Conservation (phyloP, 92 coral and sea anemone genomes). For the Epizoanthus rinbou region DNA sequence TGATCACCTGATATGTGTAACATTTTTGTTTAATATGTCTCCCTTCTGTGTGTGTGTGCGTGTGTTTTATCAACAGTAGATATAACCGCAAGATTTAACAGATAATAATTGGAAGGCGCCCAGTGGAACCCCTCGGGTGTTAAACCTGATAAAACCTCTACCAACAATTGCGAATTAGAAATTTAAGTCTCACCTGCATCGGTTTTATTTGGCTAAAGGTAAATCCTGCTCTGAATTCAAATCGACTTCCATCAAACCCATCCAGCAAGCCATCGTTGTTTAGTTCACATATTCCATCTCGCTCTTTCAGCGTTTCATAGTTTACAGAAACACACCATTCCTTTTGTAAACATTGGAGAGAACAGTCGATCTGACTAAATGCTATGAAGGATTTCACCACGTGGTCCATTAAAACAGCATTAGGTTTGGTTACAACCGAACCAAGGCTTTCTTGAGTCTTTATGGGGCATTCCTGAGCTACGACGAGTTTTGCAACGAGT, state of each 20-base stretch:
- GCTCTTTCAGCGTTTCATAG: not conserved
- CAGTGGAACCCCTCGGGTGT: too few species aligned
- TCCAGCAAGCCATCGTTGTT: not conserved
- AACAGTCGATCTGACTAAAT: not conserved
- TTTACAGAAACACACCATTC: not conserved
- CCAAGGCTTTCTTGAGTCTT: not conserved
- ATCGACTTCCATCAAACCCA: not conserved
- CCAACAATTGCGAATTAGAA: too few species aligned
- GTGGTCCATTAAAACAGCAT: not conserved
- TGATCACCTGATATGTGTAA: too few species aligned
- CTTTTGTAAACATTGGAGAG: not conserved
- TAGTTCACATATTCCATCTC: not conserved
- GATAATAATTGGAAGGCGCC: too few species aligned
- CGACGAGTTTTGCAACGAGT: not conserved
- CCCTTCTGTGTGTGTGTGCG: too few species aligned
- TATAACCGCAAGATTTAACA: too few species aligned
- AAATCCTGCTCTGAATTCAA: not conserved
- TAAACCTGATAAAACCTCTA: too few species aligned
- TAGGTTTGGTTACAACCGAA: not conserved
- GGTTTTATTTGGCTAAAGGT: slow-evolving; percentile 1
- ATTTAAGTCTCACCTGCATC: not conserved
- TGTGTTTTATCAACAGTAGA: too few species aligned
- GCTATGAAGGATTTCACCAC: not conserved
- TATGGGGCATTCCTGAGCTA: not conserved
- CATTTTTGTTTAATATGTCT: too few species aligned